Evolutionary conservation across 2,888 invertebrate species (phyloP), one percentile per base, ranked within the genome.

Genomic region (Peribatodes rhomboidaria): DNA sequence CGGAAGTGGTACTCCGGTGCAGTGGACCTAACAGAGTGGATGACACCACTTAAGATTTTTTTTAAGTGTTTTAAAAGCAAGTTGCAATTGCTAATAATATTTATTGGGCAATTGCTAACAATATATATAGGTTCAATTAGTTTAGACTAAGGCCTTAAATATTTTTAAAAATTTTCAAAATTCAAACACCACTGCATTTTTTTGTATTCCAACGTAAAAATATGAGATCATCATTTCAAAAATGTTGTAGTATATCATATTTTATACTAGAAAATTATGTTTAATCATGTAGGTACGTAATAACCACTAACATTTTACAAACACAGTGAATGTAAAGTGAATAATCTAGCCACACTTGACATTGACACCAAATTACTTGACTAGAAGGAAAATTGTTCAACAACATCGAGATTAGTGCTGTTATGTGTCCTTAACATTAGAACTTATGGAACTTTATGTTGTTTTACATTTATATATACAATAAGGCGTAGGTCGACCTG

Each of bases 1-100:
- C 89, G 91, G 91, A 92, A 91, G 85, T 85, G 75, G 82, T 80
- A 81, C 84, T 81, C 77, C 85, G 82, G 81, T 92, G 92, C 92
- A 92, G 80, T 80, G 85, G 85, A 86, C 79, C 73, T 83, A 74
- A 83, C 77, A 69, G 84, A 74, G 85, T 68, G 70, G 86, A 83
- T 85, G 85, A 73, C 73, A 86, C 82, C 84, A 72, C 81, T 78
- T 76, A 7, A 1, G 3, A 13, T 10, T n/a, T 0, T n/a, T 22
- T 22, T 22, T 31, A 31, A 4, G 27, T n/a, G n/a, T n/a, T n/a
- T n/a, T n/a, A n/a, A n/a, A n/a, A n/a, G n/a, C n/a, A n/a, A n/a
- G n/a, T n/a, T n/a, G n/a, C n/a, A n/a, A n/a, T n/a, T n/a, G n/a
- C n/a, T n/a, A n/a, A n/a, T n/a, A n/a, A n/a, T n/a, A n/a, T n/a